phyloP scores from a whole-genome alignment of 2,888 invertebrate genomes.

The Ennomos fuscantarius region DNA sequence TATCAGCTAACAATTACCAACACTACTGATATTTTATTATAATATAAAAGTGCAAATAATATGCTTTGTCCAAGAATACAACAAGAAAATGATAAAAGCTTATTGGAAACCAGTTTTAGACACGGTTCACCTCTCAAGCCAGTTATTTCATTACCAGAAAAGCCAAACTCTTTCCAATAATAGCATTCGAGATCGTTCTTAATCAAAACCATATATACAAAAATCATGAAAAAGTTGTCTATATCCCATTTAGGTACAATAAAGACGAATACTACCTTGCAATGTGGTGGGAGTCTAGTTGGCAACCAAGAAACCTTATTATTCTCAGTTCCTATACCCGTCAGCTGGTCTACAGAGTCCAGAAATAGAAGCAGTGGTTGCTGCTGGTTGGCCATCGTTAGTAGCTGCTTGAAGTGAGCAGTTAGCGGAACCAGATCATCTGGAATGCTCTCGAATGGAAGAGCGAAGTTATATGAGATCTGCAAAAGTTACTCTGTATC shows the following conservation, averaged over 20 bases:
- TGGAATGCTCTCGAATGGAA: conserved; percentile 97
- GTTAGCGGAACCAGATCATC: conserved; percentile 98
- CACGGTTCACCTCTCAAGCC: too few relatives aligned
- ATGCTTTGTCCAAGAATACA: too few relatives aligned
- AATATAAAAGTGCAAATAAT: too few relatives aligned
- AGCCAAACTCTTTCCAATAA: too few relatives aligned
- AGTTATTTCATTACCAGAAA: too few relatives aligned
- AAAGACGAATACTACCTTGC: conserved; percentile 87
- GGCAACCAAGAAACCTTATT: conserved; percentile 99
- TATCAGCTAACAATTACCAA: too few relatives aligned
- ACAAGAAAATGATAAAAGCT: too few relatives aligned
- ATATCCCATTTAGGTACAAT: conserved; percentile 35
- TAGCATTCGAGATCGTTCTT: too few relatives aligned
- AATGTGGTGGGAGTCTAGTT: conserved; percentile 93
- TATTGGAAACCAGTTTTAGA: too few relatives aligned
- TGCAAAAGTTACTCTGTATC: conserved; percentile 60
- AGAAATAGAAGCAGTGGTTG: conserved; percentile 96
- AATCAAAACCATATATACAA: too few relatives aligned
- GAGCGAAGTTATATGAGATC: conserved; percentile 96
- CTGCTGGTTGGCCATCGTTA: conserved; percentile 91
- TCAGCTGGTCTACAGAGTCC: conserved; percentile 98
- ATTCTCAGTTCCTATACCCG: conserved; percentile 94
- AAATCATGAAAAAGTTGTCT: too few relatives aligned
- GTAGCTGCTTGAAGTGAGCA: conserved; percentile 97
- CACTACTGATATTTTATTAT: too few relatives aligned